Conservation (phyloP, 2,888 invertebrate species). For the Panopea generosa region DNA sequence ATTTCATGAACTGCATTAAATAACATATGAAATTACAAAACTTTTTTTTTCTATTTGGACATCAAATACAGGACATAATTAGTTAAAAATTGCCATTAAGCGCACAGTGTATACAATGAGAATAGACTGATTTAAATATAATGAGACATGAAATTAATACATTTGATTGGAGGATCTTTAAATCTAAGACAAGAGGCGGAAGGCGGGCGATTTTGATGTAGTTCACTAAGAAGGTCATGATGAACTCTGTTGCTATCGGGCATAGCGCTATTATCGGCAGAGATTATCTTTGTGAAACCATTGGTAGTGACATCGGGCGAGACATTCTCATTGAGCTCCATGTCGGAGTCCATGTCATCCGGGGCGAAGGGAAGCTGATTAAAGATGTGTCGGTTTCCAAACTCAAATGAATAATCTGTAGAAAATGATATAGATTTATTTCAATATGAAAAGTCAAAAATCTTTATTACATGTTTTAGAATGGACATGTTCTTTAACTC, state of each 20-base stretch:
- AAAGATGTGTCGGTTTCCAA: conserved; percentile 18
- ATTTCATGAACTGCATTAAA: too few relatives aligned
- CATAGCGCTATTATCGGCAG: too few relatives aligned
- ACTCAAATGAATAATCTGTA: conserved; percentile 32
- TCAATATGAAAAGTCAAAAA: conserved; percentile 3
- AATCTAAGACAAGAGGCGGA: conserved; percentile 29
- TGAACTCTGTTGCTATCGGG: too few relatives aligned
- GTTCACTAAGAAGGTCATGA: too few relatives aligned
- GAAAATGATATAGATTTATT: conserved; percentile 6
- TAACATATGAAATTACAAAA: too few relatives aligned
- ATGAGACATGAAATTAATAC: conserved; percentile 61
- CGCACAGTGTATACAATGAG: too few relatives aligned
- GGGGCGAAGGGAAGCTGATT: conserved; percentile 22
- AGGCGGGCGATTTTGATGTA: background rate
- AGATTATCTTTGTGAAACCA: conserved; percentile 1
- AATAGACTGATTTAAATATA: conserved; percentile 41
- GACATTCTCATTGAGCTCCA: background rate
- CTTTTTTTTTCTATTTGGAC: too few relatives aligned
- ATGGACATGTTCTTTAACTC: too few relatives aligned
- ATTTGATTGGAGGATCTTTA: conserved; percentile 54
- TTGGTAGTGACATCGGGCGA: background rate
- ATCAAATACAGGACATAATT: too few relatives aligned
- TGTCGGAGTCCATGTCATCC: background rate
- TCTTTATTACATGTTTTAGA: too few relatives aligned
- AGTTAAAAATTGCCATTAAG: too few relatives aligned